Conservation (phyloP, 2,888 invertebrate genomes). For the Drosophila picticornis region DNA sequence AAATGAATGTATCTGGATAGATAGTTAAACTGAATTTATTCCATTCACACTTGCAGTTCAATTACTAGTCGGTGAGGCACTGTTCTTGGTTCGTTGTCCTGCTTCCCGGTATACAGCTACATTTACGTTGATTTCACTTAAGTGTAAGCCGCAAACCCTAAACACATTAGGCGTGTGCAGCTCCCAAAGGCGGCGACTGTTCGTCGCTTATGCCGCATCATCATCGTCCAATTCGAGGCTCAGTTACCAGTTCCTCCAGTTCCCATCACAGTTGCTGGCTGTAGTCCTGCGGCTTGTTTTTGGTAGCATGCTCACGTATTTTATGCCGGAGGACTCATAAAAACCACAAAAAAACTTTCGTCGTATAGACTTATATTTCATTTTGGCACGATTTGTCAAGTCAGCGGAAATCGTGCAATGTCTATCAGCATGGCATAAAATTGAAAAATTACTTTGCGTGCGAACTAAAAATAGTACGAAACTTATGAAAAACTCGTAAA, state of each 20-base stretch:
- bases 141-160: conserved; percentile 66
- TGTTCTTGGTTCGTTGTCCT: not conserved
- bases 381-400: conserved; percentile 81
- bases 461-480: conserved; percentile 41
- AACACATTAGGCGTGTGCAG: conserved; percentile 67
- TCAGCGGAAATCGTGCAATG: conserved; percentile 82
- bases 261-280: conserved; percentile 20
- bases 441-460: conserved; percentile 83
- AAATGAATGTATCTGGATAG: not conserved
- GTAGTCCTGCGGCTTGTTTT: conserved; percentile 29
- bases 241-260: conserved; percentile 1
- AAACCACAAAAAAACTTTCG: conserved; percentile 31
- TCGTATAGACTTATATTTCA: conserved; percentile 72
- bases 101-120: conserved; percentile 30
- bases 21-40: not conserved
- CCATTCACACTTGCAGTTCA: conserved; percentile 12
- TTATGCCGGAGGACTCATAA: conserved; percentile 21
- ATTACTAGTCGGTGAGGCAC: not conserved
- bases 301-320: conserved; percentile 68
- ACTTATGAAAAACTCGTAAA: conserved; percentile 72
- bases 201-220: conserved; percentile 64
- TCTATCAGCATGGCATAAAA: conserved; percentile 74
- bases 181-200: conserved; percentile 36
- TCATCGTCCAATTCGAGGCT: conserved; percentile 48
- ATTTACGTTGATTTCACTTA: conserved; percentile 77